A percentile compares a stretch with the other conserved stretches of the same genome.
These are phyloP conservation scores for Lontra canadensis DNA, from an alignment of 2,113 vertebrate genomes.

Conservation along the genomic window DNA sequence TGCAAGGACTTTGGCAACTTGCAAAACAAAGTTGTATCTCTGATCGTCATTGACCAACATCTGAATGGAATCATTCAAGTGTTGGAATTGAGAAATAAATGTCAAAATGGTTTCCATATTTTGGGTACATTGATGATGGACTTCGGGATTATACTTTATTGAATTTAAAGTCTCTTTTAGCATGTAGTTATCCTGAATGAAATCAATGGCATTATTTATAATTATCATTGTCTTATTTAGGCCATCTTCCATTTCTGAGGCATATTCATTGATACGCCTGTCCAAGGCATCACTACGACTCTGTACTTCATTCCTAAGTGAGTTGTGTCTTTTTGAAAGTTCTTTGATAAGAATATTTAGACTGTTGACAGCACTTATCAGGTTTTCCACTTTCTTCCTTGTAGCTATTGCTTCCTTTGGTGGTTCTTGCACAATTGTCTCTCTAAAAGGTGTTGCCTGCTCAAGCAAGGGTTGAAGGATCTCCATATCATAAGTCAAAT, in stretches of 20 bases:
- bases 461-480: constrained; percentile 87
- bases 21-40: constrained; percentile 65
- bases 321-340: constrained; percentile 78
- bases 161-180: constrained; percentile 67
- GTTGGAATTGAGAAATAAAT: constrained; percentile 79
- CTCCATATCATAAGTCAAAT: constrained; percentile 88
- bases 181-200: constrained; percentile 85
- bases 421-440: constrained; percentile 71
- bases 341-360: constrained; percentile 79
- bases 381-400: constrained; percentile 79
- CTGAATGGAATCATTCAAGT: constrained; percentile 83
- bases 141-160: constrained; percentile 63
- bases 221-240: constrained; percentile 87
- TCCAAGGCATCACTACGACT: constrained; percentile 75
- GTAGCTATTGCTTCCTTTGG: constrained; percentile 72
- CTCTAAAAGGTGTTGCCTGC: constrained; percentile 79
- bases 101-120: constrained; percentile 77
- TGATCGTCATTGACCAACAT: constrained; percentile 69
- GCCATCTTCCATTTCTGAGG: constrained; percentile 85
- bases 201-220: constrained; percentile 86
- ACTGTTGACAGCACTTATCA: constrained; percentile 72
- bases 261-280: constrained; percentile 79
- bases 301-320: constrained; percentile 82
- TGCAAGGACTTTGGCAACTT: constrained; percentile 60
- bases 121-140: constrained; percentile 74